These are phyloP conservation scores for Colletes latitarsis DNA, from an alignment of 1,140 invertebrate genomes.

Conservation along the genomic window DNA sequence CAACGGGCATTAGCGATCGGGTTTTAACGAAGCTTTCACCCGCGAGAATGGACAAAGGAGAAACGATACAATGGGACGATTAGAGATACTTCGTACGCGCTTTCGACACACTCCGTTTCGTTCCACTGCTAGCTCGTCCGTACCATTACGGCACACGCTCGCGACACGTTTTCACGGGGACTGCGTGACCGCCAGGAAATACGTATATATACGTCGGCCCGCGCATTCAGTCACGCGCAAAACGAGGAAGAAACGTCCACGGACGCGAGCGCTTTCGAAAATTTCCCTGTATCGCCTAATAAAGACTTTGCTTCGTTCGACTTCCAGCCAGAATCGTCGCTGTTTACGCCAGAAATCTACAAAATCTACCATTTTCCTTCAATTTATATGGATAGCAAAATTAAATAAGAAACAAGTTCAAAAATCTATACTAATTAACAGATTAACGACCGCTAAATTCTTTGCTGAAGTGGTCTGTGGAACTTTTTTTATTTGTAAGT, in stretches of 20 bases:
- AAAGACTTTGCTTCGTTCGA: neutral
- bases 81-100: constrained; percentile 63
- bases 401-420: no score
- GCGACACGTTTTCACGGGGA: constrained; percentile 44
- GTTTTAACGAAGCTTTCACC: constrained; percentile 66
- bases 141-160: constrained; percentile 32
- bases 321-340: neutral
- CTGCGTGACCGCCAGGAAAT: constrained; percentile 43
- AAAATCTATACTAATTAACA: no score
- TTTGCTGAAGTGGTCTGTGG: no score
- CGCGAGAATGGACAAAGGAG: constrained; percentile 59
- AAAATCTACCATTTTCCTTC: no score
- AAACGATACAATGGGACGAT: constrained; percentile 64
- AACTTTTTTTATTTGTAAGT: no score
- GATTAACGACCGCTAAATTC: no score
- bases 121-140: constrained; percentile 41
- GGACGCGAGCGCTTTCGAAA: constrained; percentile 40
- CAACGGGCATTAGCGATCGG: constrained; percentile 53
- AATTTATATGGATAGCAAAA: no score
- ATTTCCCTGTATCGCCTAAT: constrained; percentile 42
- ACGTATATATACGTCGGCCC: constrained; percentile 27
- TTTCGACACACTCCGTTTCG: constrained; percentile 57
- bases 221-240: constrained; percentile 51
- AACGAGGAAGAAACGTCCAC: constrained; percentile 45
- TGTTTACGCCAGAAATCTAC: neutral